A percentile compares a stretch with the other conserved stretches of the same genome.
phyloP scores from a whole-genome alignment of 2,797 vertebrate species.

The Tangara arthus region DNA sequence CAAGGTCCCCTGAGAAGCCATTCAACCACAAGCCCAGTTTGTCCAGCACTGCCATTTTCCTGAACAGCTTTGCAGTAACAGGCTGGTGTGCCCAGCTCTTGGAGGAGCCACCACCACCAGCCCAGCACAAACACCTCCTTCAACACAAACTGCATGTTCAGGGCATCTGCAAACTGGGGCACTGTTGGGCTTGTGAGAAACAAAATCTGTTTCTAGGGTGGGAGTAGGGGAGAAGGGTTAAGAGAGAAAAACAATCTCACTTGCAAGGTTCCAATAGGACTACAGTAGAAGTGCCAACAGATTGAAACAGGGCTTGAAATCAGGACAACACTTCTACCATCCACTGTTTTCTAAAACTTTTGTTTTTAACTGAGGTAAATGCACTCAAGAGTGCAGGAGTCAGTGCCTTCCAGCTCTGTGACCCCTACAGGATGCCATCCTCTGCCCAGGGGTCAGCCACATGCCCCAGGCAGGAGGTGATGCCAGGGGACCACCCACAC shows the following conservation, averaged over 20 bases:
- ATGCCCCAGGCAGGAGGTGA: background rate
- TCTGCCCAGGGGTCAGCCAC: background rate
- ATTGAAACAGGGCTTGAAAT: background rate
- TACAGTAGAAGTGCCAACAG: background rate
- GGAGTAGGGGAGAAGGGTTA: background rate
- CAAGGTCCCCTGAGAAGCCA: background rate
- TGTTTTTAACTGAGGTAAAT: background rate
- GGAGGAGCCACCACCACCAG: background rate
- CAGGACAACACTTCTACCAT: background rate
- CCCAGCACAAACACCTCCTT: background rate
- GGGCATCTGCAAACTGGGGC: rapidly evolving
- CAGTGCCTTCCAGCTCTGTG: background rate
- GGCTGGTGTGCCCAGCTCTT: background rate
- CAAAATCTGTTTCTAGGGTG: background rate
- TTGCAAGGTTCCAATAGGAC: background rate
- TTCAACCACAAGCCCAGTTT: background rate
- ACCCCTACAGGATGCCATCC: background rate
- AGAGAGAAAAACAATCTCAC: background rate
- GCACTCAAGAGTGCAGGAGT: background rate
- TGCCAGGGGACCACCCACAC: rapidly evolving
- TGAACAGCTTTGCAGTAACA: background rate
- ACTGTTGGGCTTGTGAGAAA: background rate
- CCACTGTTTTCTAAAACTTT: background rate
- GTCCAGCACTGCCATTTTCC: background rate
- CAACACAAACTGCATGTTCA: background rate